These are phyloP conservation scores for Cataglyphis rosenhaueri DNA, from an alignment of 2,888 invertebrate genomes.

Conservation along the genomic window DNA sequence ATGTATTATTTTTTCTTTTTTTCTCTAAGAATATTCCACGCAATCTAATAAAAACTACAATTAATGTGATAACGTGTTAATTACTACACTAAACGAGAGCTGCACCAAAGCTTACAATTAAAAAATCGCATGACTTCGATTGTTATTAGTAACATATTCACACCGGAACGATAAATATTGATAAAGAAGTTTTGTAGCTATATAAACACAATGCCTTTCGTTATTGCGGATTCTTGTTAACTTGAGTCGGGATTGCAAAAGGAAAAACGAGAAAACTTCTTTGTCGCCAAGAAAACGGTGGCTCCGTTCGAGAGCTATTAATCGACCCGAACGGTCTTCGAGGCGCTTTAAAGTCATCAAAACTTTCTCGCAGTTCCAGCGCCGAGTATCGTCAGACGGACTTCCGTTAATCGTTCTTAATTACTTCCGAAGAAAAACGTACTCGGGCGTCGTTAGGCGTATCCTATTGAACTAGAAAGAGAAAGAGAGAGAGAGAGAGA, in stretches of 20 bases:
- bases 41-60: background rate
- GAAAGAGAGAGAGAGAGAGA: background rate
- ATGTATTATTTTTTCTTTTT: background rate
- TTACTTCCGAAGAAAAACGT: conserved; percentile 69
- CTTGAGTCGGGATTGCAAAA: conserved; percentile 27
- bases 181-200: conserved; percentile 12
- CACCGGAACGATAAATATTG: conserved; percentile 40
- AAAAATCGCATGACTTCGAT: conserved; percentile 34
- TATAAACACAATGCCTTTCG: conserved; percentile 24
- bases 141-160: conserved; percentile 31
- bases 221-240: conserved; percentile 55
- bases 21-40: background rate
- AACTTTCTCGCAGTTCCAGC: conserved; percentile 54
- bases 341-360: conserved; percentile 62
- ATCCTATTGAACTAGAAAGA: conserved; percentile 8
- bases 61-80: conserved; percentile 23
- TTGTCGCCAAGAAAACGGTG: conserved; percentile 49
- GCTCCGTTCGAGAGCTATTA: conserved; percentile 56
- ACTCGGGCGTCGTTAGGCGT: conserved; percentile 65
- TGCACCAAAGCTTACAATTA: conserved; percentile 1
- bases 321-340: conserved; percentile 57
- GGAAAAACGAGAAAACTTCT: conserved; percentile 56
- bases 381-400: conserved; percentile 55
- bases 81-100: background rate
- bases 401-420: conserved; percentile 69